Evolutionary conservation across 2,888 invertebrate species (phyloP), one percentile per base, ranked within the genome.

Genomic region (Agelastica alni): DNA sequence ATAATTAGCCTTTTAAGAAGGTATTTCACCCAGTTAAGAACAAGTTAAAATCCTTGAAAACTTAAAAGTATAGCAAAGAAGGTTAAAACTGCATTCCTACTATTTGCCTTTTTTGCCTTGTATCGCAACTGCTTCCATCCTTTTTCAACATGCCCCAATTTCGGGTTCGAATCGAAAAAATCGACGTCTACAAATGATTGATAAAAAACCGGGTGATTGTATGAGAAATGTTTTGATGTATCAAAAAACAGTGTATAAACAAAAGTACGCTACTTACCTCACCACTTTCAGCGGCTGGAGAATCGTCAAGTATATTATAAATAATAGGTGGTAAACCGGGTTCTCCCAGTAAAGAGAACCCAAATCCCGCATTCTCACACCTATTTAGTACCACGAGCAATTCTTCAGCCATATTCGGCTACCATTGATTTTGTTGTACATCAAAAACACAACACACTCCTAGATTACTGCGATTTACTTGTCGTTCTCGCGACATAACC

Each of bases 241-340:
- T n/a, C n/a, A n/a, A n/a, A n/a, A n/a, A n/a, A n/a, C n/a, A n/a
- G n/a, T n/a, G n/a, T n/a, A 39, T 20, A 17, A 39, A 20, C 20
- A 39, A 39, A 39, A 39, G 18, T 20, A 39, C n/a, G 20, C 18
- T 16, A 39, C 85, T 83, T 83, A 91, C 91, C 88, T 90, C 87
- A 77, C 89, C 92, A 79, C 91, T 89, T 77, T 89, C 89, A 71
- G 92, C 92, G 66, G 93, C 93, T 77, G 94, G 93, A 70, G 93
- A 94, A 80, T 93, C 91, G 79, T 93, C 93, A 75, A 92, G 85
- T 76, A 94, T 93, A 81, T 93, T 89, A 81, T 93, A 93, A 78
- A 94, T 92, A 77, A 94, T 91, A 77, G 93, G 93, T 75, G 93
- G 93, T 79, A 92, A 86, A 78, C 92, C 93, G 75, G 91, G 91